phyloP scores from a whole-genome alignment of 2,113 vertebrate species.

The Melanerpes formicivorus region DNA sequence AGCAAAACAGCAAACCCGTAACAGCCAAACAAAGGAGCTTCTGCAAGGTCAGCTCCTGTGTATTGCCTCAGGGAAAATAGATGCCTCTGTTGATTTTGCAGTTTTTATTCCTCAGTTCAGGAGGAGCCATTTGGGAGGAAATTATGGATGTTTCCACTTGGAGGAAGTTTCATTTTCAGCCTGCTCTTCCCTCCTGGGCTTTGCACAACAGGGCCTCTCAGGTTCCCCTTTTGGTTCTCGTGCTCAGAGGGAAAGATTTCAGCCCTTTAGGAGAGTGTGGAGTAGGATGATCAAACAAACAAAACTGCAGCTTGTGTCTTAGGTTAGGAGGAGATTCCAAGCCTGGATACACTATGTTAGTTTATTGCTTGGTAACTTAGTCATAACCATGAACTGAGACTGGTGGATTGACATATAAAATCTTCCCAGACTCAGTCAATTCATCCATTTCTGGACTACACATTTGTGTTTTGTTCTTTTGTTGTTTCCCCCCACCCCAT shows the following conservation, averaged over 20 bases:
- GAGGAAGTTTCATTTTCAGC: constrained; percentile 23
- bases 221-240: neutral
- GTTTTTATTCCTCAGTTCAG: neutral
- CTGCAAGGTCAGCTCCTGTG: constrained; percentile 59
- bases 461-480: neutral
- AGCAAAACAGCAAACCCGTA: constrained; percentile 58
- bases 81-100: constrained; percentile 28
- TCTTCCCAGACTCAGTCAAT: neutral
- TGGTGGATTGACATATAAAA: neutral
- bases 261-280: neutral
- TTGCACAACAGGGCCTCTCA: neutral
- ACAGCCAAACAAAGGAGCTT: constrained; percentile 66
- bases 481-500: neutral
- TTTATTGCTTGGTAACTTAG: neutral
- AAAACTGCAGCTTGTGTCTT: neutral
- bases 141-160: neutral
- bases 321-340: neutral
- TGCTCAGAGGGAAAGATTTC: neutral
- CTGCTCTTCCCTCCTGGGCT: neutral
- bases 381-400: neutral
- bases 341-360: neutral
- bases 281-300: neutral
- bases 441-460: neutral
- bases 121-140: constrained; percentile 12
- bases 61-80: neutral